Conservation (phyloP, 2,797 vertebrate genomes). For the Sebastes kiyomatsui region DNA sequence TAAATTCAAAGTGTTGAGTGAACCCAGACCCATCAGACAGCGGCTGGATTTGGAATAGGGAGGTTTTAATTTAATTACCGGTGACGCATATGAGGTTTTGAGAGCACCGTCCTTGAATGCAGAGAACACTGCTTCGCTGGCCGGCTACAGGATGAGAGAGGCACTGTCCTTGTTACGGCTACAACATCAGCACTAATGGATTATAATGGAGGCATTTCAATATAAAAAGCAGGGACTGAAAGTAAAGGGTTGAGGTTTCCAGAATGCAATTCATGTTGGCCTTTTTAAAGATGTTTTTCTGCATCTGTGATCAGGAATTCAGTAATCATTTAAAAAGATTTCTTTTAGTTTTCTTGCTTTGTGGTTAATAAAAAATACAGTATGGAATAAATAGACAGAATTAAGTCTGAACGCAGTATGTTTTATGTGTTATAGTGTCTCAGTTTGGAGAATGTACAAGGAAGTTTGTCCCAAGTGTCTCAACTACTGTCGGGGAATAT, state of each 20-base stretch:
- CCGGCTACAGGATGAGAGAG: background rate
- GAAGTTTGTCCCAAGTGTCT: conserved; percentile 9
- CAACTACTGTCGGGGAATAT: background rate
- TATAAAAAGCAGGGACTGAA: conserved; percentile 11
- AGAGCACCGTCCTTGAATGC: conserved; percentile 26
- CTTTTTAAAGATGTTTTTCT: background rate
- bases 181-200: conserved; percentile 46
- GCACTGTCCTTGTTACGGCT: conserved; percentile 14
- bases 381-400: background rate
- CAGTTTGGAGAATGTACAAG: background rate
- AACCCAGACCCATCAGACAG: conserved; percentile 23
- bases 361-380: background rate
- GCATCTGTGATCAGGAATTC: background rate
- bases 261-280: background rate
- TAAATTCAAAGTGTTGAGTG: background rate
- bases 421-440: no score
- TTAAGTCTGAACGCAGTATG: background rate
- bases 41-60: conserved; percentile 12
- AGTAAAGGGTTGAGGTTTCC: conserved; percentile 5
- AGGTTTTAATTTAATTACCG: conserved; percentile 50
- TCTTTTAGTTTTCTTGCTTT: background rate
- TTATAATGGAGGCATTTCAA: conserved; percentile 46
- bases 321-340: background rate
- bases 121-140: background rate
- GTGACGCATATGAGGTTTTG: conserved; percentile 34